phyloP scores from a whole-genome alignment of 37 sponge, comb jelly and placozoan genomes.

The Halichondria panicea region DNA sequence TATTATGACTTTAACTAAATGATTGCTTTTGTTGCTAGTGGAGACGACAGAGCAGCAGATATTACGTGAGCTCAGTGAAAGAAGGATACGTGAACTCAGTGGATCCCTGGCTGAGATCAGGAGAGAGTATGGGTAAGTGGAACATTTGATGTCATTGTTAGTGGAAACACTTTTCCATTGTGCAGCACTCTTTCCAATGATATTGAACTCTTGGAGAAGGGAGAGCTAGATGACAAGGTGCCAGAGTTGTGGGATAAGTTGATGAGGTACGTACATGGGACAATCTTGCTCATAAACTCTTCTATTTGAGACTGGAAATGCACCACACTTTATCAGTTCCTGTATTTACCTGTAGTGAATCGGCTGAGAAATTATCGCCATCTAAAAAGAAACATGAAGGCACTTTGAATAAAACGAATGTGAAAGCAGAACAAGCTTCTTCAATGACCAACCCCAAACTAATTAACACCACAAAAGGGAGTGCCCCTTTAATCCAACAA shows the following conservation, averaged over 20 bases:
- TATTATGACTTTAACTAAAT: neutral
- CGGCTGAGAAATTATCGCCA: too few relatives aligned
- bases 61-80: conserved; percentile 76
- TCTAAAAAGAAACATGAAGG: too few relatives aligned
- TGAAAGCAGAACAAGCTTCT: too few relatives aligned
- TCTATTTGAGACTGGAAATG: too few relatives aligned
- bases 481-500: too few relatives aligned
- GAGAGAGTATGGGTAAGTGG: conserved; percentile 61
- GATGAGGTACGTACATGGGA: too few relatives aligned
- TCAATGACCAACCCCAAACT: too few relatives aligned
- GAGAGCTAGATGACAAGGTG: conserved; percentile 56
- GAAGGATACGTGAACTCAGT: conserved; percentile 77
- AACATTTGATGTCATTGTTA: neutral
- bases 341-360: too few relatives aligned
- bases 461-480: too few relatives aligned
- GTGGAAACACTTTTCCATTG: conserved; percentile 19
- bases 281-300: too few relatives aligned
- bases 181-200: conserved; percentile 59
- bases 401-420: too few relatives aligned
- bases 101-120: conserved; percentile 32
- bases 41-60: conserved; percentile 86
- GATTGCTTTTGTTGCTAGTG: conserved; percentile 5
- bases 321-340: too few relatives aligned
- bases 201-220: conserved; percentile 62
- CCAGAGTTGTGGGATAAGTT: conserved; percentile 74